Percentiles rank a stretch among this genome's conserved stretches.
Conservation (phyloP, 1,140 invertebrate species). For the Trichoplusia ni region DNA sequence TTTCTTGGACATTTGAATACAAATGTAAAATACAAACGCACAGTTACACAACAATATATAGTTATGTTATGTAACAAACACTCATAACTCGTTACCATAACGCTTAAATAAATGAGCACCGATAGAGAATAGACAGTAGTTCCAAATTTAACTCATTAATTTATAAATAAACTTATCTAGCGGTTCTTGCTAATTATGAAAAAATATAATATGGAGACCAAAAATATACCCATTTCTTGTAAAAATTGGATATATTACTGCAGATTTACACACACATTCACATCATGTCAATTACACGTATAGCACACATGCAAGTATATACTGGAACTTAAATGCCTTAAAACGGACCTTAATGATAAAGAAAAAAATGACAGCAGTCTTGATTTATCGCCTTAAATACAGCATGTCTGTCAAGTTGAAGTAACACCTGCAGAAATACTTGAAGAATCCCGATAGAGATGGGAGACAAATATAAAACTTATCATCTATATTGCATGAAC, state of each 20-base stretch:
- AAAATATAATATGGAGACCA: no score
- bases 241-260: no score
- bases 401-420: neutral
- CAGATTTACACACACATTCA: no score
- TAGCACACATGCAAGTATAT: no score
- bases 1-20: neutral
- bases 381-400: neutral
- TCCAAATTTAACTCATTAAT: neutral
- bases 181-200: neutral
- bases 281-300: no score
- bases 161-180: constrained; percentile 22
- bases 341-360: neutral
- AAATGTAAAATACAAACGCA: neutral
- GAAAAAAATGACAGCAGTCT: neutral
- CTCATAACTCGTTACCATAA: constrained; percentile 1
- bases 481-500: no score
- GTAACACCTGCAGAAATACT: neutral
- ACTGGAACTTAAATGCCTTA: constrained; percentile 4
- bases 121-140: neutral
- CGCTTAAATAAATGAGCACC: constrained; percentile 34
- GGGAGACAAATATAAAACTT: no score
- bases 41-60: neutral
- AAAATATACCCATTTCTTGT: constrained; percentile 6
- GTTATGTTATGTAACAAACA: constrained; percentile 13
- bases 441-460: no score